A percentile compares a stretch with the other conserved stretches of the same genome.
Evolutionary conservation across 1,140 invertebrate genomes (phyloP).

Genomic region (Tetragnatha versicolor): DNA sequence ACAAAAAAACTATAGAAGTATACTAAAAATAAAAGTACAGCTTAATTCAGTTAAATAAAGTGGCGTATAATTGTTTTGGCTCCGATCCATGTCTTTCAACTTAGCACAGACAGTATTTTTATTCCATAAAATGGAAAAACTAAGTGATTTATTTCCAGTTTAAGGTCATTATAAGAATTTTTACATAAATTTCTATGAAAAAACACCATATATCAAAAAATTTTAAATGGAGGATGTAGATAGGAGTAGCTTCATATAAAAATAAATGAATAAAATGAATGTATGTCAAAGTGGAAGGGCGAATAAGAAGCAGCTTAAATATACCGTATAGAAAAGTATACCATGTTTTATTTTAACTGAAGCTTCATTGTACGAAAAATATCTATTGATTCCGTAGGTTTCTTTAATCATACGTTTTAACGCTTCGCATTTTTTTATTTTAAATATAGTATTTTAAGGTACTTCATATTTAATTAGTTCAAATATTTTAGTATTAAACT

Average conservation of each 20-base stretch:
- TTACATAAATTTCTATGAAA: conserved; percentile 13
- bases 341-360: too few species aligned
- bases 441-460: too few species aligned
- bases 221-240: background rate
- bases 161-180: conserved; percentile 7
- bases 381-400: too few species aligned
- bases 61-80: background rate
- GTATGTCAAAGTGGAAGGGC: background rate
- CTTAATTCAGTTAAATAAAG: background rate
- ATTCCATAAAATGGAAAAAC: conserved; percentile 16
- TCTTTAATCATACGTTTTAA: too few species aligned
- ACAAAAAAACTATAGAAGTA: too few species aligned
- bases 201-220: conserved; percentile 4
- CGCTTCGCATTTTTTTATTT: too few species aligned
- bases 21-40: background rate
- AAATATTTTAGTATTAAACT: too few species aligned
- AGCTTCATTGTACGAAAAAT: too few species aligned
- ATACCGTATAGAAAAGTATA: too few species aligned
- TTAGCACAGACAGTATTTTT: background rate
- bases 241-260: conserved; percentile 1
- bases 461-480: too few species aligned
- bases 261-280: conserved; percentile 12
- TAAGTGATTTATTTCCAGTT: conserved; percentile 34
- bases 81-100: background rate
- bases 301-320: background rate